A percentile compares a stretch with the other conserved stretches of the same genome.
phyloP scores from a whole-genome alignment of 1,140 invertebrate genomes.

The Pogonomyrmex californicus region DNA sequence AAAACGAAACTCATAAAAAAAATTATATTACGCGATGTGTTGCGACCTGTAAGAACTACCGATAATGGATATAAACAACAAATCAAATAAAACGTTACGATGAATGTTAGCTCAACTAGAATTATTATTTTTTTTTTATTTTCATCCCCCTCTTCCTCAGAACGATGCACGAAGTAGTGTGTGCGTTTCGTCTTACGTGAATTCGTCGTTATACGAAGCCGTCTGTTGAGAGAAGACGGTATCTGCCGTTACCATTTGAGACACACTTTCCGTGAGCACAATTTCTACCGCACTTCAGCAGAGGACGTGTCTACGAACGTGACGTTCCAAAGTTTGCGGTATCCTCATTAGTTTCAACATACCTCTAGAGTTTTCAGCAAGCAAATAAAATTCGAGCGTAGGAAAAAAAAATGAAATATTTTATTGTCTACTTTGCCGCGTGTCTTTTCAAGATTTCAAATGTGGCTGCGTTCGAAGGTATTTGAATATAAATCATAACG shows the following conservation, averaged over 20 bases:
- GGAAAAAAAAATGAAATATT: constrained; percentile 8
- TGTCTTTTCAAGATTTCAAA: background rate
- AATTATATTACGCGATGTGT: constrained; percentile 76
- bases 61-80: constrained; percentile 77
- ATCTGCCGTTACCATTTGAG: constrained; percentile 30
- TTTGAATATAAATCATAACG: background rate
- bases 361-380: background rate
- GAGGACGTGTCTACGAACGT: constrained; percentile 5
- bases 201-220: background rate
- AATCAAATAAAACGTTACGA: constrained; percentile 83
- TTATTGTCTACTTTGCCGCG: background rate
- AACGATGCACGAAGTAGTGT: background rate
- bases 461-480: constrained; percentile 34
- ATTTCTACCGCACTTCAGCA: background rate
- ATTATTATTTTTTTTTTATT: constrained; percentile 40
- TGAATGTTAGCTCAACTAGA: constrained; percentile 74
- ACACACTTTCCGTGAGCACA: background rate
- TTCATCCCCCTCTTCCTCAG: background rate
- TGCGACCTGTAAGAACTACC: constrained; percentile 73
- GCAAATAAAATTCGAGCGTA: background rate
- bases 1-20: constrained; percentile 71
- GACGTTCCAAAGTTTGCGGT: background rate
- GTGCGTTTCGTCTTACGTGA: background rate
- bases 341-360: background rate
- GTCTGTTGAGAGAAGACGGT: no score